Conservation (phyloP, 64 coral and sea anemone species). For the Montipora foliosa region DNA sequence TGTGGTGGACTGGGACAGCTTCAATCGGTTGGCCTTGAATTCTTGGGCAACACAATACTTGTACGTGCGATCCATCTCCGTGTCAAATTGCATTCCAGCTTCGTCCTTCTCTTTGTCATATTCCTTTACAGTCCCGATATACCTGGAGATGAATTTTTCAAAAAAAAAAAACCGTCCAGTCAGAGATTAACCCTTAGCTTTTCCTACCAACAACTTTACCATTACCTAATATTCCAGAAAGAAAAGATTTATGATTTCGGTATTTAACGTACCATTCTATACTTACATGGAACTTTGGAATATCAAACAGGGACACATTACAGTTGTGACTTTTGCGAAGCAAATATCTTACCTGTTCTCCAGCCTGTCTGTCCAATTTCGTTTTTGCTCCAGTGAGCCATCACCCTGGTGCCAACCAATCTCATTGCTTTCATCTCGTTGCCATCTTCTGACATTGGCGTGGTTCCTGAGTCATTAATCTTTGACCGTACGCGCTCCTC, state of each 20-base stretch:
- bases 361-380: slow-evolving; percentile 46
- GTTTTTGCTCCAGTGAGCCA: slow-evolving; percentile 34
- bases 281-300: background rate
- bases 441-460: background rate
- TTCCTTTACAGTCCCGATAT: slow-evolving; percentile 7
- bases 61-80: background rate
- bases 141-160: slow-evolving; percentile 12
- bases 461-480: background rate
- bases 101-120: slow-evolving; percentile 4
- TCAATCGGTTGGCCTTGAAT: background rate
- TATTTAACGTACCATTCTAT: slow-evolving; percentile 11
- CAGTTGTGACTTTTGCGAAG: background rate
- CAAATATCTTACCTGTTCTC: slow-evolving; percentile 25
- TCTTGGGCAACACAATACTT: background rate
- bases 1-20: background rate
- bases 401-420: slow-evolving; percentile 29
- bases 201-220: background rate
- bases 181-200: background rate
- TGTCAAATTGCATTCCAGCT: background rate
- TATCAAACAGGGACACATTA: too few species aligned
- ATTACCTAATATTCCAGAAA: background rate
- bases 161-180: background rate
- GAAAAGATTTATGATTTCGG: background rate
- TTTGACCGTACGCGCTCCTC: background rate
- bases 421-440: slow-evolving; percentile 4